These are phyloP conservation scores for Aradophagus sp. DNA, from an alignment of 1,140 invertebrate genomes.

Conservation along the genomic window DNA sequence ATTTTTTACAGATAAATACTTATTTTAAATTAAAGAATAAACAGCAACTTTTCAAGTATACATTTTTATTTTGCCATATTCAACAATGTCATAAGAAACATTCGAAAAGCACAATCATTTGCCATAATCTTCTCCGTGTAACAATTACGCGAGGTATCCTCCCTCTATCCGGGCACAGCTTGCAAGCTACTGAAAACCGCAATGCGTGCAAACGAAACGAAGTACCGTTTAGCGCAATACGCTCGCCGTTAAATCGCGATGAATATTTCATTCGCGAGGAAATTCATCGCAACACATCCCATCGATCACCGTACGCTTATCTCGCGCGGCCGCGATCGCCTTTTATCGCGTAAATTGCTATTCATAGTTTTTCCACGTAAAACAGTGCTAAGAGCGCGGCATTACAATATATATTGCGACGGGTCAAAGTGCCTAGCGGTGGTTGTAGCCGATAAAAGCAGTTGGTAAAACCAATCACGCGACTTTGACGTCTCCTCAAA, in stretches of 20 bases:
- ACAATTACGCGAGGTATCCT: too few species aligned
- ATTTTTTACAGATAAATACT: too few species aligned
- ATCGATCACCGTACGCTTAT: conserved; percentile 59
- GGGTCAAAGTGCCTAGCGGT: conserved; percentile 48
- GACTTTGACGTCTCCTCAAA: conserved; percentile 32
- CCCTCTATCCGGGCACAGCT: too few species aligned
- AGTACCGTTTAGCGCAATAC: conserved; percentile 39
- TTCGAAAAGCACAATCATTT: too few species aligned
- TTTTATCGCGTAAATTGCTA: conserved; percentile 57
- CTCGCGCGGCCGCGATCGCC: conserved; percentile 49
- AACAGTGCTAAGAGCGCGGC: conserved; percentile 50
- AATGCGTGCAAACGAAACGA: conserved; percentile 19
- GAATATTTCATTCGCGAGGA: conserved; percentile 46
- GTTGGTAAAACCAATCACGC: conserved; percentile 50
- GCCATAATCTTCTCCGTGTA: too few species aligned
- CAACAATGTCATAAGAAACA: too few species aligned
- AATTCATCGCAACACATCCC: conserved; percentile 44
- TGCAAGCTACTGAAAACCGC: too few species aligned
- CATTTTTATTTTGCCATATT: too few species aligned
- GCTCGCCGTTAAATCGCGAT: conserved; percentile 26
- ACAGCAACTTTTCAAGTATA: too few species aligned
- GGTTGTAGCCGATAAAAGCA: conserved; percentile 49
- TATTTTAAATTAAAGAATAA: too few species aligned
- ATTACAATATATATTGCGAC: conserved; percentile 59
- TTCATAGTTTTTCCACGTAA: conserved; percentile 51